Percentiles rank a stretch among this genome's conserved stretches.
Evolutionary conservation across 2,797 vertebrate species (phyloP).

Genomic region (Pseudomugil gertrudae): DNA sequence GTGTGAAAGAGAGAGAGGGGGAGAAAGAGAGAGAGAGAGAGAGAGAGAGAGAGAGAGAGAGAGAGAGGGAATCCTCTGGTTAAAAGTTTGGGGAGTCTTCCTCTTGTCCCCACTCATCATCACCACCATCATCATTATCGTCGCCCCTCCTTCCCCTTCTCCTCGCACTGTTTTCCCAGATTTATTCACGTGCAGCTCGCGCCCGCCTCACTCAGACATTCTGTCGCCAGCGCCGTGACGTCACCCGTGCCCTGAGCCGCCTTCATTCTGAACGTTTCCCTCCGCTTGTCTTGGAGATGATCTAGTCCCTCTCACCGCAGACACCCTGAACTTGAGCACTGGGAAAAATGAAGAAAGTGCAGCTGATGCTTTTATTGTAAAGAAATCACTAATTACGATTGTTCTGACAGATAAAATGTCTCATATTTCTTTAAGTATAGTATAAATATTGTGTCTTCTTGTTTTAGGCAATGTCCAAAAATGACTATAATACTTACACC

Average conservation of each 20-base stretch:
- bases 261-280: slow-evolving; percentile 71
- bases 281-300: slow-evolving; percentile 76
- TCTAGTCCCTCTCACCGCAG: slow-evolving; percentile 73
- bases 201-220: slow-evolving; percentile 88
- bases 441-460: neutral
- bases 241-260: slow-evolving; percentile 74
- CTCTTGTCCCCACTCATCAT: slow-evolving; percentile 37
- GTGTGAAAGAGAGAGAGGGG: neutral
- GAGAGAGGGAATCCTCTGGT: slow-evolving; percentile 25
- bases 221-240: slow-evolving; percentile 88
- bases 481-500: neutral
- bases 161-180: slow-evolving; percentile 81
- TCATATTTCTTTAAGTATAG: neutral
- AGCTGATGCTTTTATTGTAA: neutral
- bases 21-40: too few relatives aligned
- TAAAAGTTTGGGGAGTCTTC: slow-evolving; percentile 39
- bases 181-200: slow-evolving; percentile 85
- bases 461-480: neutral
- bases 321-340: slow-evolving; percentile 47
- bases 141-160: neutral
- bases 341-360: neutral
- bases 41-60: too few relatives aligned
- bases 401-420: neutral
- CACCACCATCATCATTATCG: slow-evolving; percentile 26
- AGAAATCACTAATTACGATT: neutral